These are phyloP conservation scores for Cyclophora albipunctata DNA, from an alignment of 2,888 invertebrate genomes.

Conservation along the genomic window DNA sequence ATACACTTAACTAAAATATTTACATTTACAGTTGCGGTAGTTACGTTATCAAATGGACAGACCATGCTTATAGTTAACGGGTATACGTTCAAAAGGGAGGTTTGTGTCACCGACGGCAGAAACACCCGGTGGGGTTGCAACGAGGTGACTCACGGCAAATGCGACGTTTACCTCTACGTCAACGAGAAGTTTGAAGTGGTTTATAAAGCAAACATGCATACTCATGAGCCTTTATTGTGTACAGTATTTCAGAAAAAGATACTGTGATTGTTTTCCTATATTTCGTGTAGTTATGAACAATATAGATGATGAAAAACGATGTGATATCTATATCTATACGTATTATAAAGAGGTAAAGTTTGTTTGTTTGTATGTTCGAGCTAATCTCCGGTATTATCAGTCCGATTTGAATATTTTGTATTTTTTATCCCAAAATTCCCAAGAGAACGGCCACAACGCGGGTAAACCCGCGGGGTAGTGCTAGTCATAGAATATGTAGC, in stretches of 20 bases:
- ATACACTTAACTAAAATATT: no score
- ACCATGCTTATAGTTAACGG: constrained; percentile 54
- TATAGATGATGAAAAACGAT: no score
- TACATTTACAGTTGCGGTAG: constrained; percentile 44
- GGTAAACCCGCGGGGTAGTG: no score
- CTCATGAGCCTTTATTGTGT: constrained; percentile 51
- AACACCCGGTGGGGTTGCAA: constrained; percentile 49
- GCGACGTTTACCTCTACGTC: constrained; percentile 47
- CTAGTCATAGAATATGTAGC: no score
- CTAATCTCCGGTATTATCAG: no score
- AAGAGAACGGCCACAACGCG: no score
- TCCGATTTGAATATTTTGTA: no score
- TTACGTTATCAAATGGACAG: constrained; percentile 47
- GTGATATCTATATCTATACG: no score
- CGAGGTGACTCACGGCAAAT: constrained; percentile 42
- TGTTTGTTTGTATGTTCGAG: no score
- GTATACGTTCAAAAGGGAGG: constrained; percentile 48
- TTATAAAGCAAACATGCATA: constrained; percentile 42
- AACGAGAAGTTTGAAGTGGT: constrained; percentile 51
- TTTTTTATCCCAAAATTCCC: no score
- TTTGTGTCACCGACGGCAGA: constrained; percentile 32
- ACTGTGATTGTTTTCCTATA: neutral
- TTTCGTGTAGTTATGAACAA: no score
- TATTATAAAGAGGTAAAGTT: no score
- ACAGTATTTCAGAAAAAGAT: constrained; percentile 48